phyloP scores from a whole-genome alignment of 2,113 vertebrate genomes.

The Chlorodrepanis virens region DNA sequence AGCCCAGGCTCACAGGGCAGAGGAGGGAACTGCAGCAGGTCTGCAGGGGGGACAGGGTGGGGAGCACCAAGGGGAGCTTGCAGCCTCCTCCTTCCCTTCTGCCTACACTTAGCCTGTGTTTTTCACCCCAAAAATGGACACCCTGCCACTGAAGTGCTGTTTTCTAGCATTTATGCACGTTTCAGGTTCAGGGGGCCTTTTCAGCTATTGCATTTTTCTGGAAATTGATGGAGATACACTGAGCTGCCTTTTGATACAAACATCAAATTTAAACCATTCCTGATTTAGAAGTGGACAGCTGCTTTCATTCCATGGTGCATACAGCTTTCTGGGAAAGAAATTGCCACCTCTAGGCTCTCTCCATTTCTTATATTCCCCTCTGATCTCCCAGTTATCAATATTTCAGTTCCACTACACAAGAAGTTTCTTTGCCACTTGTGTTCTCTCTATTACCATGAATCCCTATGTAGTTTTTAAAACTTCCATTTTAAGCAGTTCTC shows the following conservation, averaged over 20 bases:
- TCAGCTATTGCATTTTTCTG: background rate
- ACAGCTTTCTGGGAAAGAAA: background rate
- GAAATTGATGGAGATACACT: background rate
- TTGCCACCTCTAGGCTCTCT: background rate
- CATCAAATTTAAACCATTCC: background rate
- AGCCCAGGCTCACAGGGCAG: rapidly evolving
- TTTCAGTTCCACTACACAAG: background rate
- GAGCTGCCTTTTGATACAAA: background rate
- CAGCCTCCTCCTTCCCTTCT: background rate
- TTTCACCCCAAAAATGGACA: background rate
- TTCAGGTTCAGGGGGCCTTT: background rate
- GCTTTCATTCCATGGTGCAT: background rate
- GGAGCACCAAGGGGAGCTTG: background rate
- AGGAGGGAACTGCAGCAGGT: background rate
- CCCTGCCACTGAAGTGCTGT: background rate
- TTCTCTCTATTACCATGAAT: background rate
- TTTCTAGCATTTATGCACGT: background rate
- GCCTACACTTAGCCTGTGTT: background rate
- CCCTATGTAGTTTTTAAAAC: background rate
- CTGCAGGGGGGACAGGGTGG: background rate
- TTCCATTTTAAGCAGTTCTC: background rate
- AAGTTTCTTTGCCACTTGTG: background rate
- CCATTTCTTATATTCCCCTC: background rate
- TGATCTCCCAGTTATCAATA: background rate
- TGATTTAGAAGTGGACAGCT: background rate